phyloP scores from a whole-genome alignment of 2,797 vertebrate genomes.

The Sternarchorhynchus goeldii region DNA sequence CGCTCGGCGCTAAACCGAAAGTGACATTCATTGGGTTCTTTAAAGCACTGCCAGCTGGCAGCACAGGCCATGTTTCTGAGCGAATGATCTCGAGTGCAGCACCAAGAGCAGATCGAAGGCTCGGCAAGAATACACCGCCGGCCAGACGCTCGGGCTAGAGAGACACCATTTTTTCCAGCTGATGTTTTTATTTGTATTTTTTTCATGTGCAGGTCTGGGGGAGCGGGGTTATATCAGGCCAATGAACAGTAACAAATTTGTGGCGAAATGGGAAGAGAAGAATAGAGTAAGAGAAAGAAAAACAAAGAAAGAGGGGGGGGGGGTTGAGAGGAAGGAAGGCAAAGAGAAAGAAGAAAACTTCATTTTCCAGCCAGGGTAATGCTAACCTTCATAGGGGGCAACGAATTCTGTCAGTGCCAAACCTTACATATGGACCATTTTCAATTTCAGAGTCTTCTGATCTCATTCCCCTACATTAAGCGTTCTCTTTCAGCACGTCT shows the following conservation, averaged over 20 bases:
- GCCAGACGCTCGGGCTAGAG: background rate
- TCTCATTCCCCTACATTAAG: conserved; percentile 9
- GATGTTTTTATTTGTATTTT: no score
- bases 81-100: conserved; percentile 15
- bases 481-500: background rate
- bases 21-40: conserved; percentile 38
- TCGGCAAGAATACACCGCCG: background rate
- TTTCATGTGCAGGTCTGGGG: no score
- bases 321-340: background rate
- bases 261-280: background rate
- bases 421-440: conserved; percentile 16
- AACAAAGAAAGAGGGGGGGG: background rate
- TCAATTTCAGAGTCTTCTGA: conserved; percentile 24
- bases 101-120: conserved; percentile 12
- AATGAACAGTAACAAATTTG: background rate
- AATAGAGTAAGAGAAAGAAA: background rate
- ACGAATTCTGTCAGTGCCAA: conserved; percentile 26
- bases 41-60: conserved; percentile 47
- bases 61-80: conserved; percentile 10
- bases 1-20: conserved; percentile 29
- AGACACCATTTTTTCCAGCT: no score
- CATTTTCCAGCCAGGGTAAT: background rate
- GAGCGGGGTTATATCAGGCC: no score
- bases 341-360: conserved; percentile 7
- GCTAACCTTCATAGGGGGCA: conserved; percentile 34